Evolutionary conservation across 2,797 vertebrate genomes (phyloP).

Genomic region (Oophaga sylvatica): DNA sequence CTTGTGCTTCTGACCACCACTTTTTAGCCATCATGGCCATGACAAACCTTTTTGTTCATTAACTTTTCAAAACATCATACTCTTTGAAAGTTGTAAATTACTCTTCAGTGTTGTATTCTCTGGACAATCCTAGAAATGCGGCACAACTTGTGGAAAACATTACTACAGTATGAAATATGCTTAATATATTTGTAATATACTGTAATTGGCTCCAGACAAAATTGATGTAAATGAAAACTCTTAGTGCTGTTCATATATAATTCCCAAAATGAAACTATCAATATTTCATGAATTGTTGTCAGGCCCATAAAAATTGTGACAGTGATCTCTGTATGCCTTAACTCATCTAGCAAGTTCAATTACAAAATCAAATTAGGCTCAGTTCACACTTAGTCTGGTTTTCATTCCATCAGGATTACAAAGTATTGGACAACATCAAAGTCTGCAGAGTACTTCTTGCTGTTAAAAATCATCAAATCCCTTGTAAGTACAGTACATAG

Average conservation of each 20-base stretch:
- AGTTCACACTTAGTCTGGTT: no score
- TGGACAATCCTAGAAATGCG: conserved; percentile 2
- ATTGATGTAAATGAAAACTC: neutral
- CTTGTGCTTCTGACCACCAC: conserved; percentile 27
- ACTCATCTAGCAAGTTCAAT: neutral
- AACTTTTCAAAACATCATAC: conserved; percentile 31
- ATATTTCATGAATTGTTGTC: neutral
- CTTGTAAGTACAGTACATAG: no score
- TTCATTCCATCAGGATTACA: no score
- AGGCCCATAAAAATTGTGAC: neutral
- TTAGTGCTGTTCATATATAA: neutral
- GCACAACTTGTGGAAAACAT: neutral
- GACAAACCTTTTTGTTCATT: conserved; percentile 30
- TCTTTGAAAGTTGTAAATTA: conserved; percentile 17
- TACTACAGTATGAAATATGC: neutral
- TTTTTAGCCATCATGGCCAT: conserved; percentile 5
- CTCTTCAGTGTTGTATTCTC: conserved; percentile 4
- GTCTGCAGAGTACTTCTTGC: no score
- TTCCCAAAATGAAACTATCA: neutral
- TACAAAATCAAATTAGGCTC: neutral
- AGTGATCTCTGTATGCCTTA: neutral
- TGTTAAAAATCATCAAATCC: no score
- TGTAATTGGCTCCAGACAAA: neutral
- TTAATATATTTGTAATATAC: neutral
- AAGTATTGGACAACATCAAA: no score